Percentiles rank a stretch among this genome's conserved stretches.
Evolutionary conservation across 2,888 invertebrate species (phyloP).

Genomic region (Sphaerophoria taeniata): DNA sequence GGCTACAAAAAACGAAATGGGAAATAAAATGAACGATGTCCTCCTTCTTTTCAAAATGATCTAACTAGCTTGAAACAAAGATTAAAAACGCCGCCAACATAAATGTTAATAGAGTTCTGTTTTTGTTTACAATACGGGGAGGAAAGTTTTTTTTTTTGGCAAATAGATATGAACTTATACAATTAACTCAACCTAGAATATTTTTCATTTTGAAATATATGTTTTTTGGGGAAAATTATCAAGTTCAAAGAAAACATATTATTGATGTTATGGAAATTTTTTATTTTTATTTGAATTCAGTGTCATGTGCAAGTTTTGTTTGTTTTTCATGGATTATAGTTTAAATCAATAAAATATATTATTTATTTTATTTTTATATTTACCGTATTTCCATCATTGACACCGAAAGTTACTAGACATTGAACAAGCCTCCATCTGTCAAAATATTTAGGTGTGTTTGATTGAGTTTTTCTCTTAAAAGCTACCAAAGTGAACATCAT

Average conservation of each 20-base stretch:
- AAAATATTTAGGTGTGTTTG: background rate
- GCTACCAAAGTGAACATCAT: no score
- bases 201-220: background rate
- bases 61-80: slow-evolving; percentile 21
- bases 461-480: background rate
- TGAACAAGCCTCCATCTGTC: background rate
- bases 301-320: background rate
- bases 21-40: slow-evolving; percentile 4
- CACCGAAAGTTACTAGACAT: background rate
- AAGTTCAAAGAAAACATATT: slow-evolving; percentile 22
- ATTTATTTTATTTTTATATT: background rate
- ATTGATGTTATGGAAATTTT: slow-evolving; percentile 7
- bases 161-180: background rate
- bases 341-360: background rate
- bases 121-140: background rate
- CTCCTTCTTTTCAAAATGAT: background rate
- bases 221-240: background rate
- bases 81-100: slow-evolving; percentile 31
- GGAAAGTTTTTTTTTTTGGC: background rate
- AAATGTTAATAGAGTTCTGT: slow-evolving; percentile 20
- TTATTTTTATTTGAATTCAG: background rate
- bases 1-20: background rate
- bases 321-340: background rate
- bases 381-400: no score
- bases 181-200: background rate